Conservation (phyloP, 2,113 vertebrate species). For the Macheiramphus alcinus region DNA sequence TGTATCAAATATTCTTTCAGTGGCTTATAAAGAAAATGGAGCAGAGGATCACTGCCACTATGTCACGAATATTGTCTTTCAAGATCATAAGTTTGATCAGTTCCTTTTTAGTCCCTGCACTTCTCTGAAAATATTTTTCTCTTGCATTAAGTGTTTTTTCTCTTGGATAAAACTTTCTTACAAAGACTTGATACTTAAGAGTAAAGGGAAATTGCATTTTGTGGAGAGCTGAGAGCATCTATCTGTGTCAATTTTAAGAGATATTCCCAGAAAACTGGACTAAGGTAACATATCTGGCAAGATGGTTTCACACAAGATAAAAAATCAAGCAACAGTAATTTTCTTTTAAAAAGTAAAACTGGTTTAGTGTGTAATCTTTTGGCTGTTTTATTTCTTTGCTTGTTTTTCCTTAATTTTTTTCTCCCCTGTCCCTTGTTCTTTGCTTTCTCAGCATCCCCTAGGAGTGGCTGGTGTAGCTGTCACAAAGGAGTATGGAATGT, state of each 20-base stretch:
- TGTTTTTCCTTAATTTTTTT: neutral
- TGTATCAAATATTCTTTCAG: slow-evolving; percentile 21
- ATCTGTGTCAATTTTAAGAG: neutral
- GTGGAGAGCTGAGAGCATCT: neutral
- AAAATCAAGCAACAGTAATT: neutral
- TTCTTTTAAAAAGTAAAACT: neutral
- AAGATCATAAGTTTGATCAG: slow-evolving; percentile 15
- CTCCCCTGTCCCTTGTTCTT: neutral
- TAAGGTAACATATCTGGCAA: neutral
- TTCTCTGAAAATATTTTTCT: slow-evolving; percentile 4
- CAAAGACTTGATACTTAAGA: neutral
- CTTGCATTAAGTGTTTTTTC: neutral
- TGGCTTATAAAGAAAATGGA: slow-evolving; percentile 35
- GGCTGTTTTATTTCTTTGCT: neutral
- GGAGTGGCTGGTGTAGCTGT: neutral
- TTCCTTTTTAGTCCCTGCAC: neutral
- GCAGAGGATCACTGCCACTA: slow-evolving; percentile 5
- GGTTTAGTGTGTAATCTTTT: neutral
- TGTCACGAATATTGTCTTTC: slow-evolving; percentile 45
- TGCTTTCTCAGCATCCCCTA: neutral
- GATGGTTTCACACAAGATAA: neutral
- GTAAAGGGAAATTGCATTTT: neutral
- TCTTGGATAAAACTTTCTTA: slow-evolving; percentile 7
- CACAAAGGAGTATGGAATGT: neutral
- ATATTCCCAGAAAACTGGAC: neutral